phyloP scores from a whole-genome alignment of 30 jellyfish, hydroid and myxozoan genomes.

The Rhopilema esculentum region DNA sequence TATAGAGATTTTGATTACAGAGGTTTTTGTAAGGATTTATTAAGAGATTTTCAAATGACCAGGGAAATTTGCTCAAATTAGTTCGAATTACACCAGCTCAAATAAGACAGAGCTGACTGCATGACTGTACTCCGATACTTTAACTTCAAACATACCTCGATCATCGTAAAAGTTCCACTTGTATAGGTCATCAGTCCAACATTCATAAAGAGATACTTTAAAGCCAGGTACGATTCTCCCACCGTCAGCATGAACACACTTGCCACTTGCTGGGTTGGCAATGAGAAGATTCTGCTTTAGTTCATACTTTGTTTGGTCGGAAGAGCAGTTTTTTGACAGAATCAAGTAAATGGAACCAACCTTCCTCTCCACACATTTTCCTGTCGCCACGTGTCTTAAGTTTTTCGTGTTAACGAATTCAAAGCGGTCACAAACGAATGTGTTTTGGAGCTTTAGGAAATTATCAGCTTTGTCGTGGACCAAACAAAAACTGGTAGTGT shows the following conservation, averaged over 20 bases:
- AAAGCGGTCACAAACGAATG: conserved; percentile 34
- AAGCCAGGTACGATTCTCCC: conserved; percentile 5
- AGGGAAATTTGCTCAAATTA: no score
- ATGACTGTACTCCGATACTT: no score
- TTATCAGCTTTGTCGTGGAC: background rate
- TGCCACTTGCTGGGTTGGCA: conserved; percentile 13
- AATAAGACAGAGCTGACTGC: no score
- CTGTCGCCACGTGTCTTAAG: conserved; percentile 12
- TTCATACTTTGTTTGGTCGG: background rate
- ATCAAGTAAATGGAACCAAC: background rate
- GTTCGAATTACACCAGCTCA: no score
- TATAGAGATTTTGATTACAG: no score
- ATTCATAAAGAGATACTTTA: background rate
- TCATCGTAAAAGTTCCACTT: conserved; percentile 27
- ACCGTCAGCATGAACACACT: conserved; percentile 13
- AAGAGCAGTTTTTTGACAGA: conserved; percentile 5
- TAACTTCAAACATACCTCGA: no score
- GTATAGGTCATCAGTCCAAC: background rate
- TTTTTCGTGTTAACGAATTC: conserved; percentile 6
- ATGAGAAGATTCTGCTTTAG: background rate
- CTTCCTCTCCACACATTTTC: background rate
- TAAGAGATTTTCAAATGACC: no score
- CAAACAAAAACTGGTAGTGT: conserved; percentile 11
- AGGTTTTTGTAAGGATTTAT: no score
- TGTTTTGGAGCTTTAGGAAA: background rate